A percentile compares a stretch with the other conserved stretches of the same genome.
phyloP scores from a whole-genome alignment of 2,888 invertebrate genomes.

The Sesia apiformis region DNA sequence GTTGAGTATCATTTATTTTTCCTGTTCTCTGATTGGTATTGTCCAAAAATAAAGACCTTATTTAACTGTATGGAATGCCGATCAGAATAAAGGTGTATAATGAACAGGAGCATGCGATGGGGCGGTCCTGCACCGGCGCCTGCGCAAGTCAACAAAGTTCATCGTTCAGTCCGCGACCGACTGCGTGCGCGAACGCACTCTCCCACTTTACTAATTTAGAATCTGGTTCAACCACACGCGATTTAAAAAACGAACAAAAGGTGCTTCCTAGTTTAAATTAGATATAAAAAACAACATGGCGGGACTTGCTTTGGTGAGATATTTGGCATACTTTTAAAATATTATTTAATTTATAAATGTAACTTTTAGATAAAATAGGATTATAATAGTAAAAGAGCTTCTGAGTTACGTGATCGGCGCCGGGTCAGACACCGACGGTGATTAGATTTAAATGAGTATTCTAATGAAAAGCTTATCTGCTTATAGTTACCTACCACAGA shows the following conservation, averaged over 20 bases:
- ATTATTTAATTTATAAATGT: neutral
- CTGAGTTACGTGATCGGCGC: conserved; percentile 9
- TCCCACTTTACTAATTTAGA: conserved; percentile 22
- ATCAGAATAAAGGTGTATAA: conserved; percentile 32
- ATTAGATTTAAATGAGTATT: neutral
- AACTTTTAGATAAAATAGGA: conserved; percentile 3
- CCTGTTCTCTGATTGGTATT: conserved; percentile 18
- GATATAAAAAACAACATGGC: conserved; percentile 49
- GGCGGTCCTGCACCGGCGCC: conserved; percentile 23
- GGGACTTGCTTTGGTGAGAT: conserved; percentile 45
- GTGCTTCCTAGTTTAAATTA: conserved; percentile 56
- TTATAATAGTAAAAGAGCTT: conserved; percentile 8
- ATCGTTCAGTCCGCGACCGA: conserved; percentile 47
- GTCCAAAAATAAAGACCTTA: conserved; percentile 43
- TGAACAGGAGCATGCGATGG: conserved; percentile 29
- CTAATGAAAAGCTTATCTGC: too few relatives aligned
- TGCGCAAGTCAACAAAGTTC: conserved; percentile 39
- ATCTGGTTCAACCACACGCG: conserved; percentile 17
- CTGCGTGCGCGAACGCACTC: conserved; percentile 42
- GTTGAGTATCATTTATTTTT: neutral
- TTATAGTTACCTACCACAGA: too few relatives aligned
- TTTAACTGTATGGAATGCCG: conserved; percentile 45
- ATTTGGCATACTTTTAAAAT: conserved; percentile 5
- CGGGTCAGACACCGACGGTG: conserved; percentile 1
- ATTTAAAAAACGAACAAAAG: conserved; percentile 38